Percentiles rank a stretch among this genome's conserved stretches.
Evolutionary conservation across 1,140 invertebrate species (phyloP).

Genomic region (Leptinotarsa undecemlineata): DNA sequence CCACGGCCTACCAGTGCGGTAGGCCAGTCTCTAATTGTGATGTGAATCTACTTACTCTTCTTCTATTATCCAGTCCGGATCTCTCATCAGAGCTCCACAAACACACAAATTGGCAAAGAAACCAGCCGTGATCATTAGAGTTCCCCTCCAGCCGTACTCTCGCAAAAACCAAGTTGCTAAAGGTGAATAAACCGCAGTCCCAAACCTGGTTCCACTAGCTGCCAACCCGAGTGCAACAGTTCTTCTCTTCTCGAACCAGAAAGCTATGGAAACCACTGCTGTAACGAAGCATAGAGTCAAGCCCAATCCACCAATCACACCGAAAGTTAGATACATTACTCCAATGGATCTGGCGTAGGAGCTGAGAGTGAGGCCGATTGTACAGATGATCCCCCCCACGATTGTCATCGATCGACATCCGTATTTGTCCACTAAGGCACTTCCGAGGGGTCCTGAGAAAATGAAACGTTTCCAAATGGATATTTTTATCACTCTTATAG

Average conservation of each 20-base stretch:
- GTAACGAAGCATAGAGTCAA: slow-evolving; percentile 87
- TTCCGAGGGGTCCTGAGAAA: slow-evolving; percentile 65
- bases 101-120: slow-evolving; percentile 77
- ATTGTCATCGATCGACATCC: slow-evolving; percentile 88
- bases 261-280: slow-evolving; percentile 91
- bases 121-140: slow-evolving; percentile 69
- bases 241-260: slow-evolving; percentile 93
- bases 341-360: slow-evolving; percentile 72
- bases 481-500: background rate
- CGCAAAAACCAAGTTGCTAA: slow-evolving; percentile 74
- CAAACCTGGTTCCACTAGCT: slow-evolving; percentile 85
- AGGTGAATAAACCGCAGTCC: slow-evolving; percentile 84
- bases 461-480: background rate
- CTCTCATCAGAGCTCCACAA: slow-evolving; percentile 85
- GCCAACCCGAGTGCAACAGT: slow-evolving; percentile 90
- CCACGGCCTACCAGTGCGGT: no score
- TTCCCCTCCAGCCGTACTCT: slow-evolving; percentile 85
- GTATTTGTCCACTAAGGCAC: slow-evolving; percentile 83
- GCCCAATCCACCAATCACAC: slow-evolving; percentile 82
- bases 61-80: slow-evolving; percentile 76
- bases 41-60: no score
- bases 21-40: no score
- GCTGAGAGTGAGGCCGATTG: slow-evolving; percentile 77
- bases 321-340: slow-evolving; percentile 83
- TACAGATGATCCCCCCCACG: slow-evolving; percentile 74